Conservation (phyloP, 2,797 vertebrate species). For the Dermochelys coriacea region DNA sequence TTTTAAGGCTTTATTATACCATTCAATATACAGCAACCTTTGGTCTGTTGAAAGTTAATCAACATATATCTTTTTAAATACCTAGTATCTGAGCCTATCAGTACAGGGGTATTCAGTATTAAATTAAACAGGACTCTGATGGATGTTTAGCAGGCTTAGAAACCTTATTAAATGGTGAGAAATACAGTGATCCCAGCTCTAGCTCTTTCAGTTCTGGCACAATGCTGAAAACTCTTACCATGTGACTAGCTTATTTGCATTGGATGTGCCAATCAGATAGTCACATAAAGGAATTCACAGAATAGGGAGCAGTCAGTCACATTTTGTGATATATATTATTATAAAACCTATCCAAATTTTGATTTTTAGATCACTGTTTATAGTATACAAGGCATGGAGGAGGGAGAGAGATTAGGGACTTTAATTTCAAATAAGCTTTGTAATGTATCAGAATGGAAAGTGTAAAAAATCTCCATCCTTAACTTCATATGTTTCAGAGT, state of each 20-base stretch:
- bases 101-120: not conserved
- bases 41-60: not conserved
- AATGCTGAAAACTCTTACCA: not conserved
- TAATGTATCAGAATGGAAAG: not conserved
- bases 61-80: not conserved
- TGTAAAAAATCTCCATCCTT: not conserved
- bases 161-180: not conserved
- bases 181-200: not conserved
- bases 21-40: not conserved
- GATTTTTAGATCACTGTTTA: not conserved
- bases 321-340: not conserved
- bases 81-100: not conserved
- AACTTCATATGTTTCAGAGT: not conserved
- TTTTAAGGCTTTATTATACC: not conserved
- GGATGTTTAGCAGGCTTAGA: constrained; percentile 32
- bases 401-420: not conserved
- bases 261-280: not conserved
- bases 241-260: not conserved
- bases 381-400: rapidly evolving
- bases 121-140: not conserved
- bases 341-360: not conserved
- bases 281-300: rapidly evolving
- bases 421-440: not conserved
- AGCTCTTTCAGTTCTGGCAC: not conserved
- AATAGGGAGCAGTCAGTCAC: not conserved